Base-by-base conservation (phyloP, 2,797 vertebrate species). In the Tamandua tetradactyla region DNA sequence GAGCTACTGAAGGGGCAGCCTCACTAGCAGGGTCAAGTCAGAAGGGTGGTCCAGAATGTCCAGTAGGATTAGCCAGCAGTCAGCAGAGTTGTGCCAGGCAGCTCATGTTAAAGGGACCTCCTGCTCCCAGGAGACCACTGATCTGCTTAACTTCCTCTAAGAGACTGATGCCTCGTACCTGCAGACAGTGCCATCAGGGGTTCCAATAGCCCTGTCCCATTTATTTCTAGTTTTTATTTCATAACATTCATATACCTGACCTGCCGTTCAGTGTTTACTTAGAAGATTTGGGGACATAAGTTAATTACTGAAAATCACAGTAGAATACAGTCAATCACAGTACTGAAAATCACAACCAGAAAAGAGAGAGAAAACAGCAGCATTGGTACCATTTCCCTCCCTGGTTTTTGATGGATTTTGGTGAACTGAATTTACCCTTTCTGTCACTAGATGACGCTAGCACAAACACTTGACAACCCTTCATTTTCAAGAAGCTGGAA, bases 361-460 rank as follows among this genome's bases (percentile, higher is more conserved):
- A 95, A 78, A 81, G 4, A 55, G 44, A 1, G 30, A 11, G 42
- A 37, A 42, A 27, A 57, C 42, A 68, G 18, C 52, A 52, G 17
- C 37, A 76, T 14, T 2, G 57, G 42, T 47, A 69, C 49, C 15
- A 0, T 72, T 72, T 95, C 42, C 61, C 35, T 68, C 57, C 15
- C 10, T 14, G 27, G 35, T 40, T 42, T 82, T 66, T 49, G 74
- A 80, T 64, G 37, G 17, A 37, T 93, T 87, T 74, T 82, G 80
- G 37, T 47, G 44, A 89, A 4, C 85, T 22, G 44, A 69, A 5
- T 8, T 71, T 69, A 64, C 71, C 7, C 2, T 25, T 90, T 92
- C 42, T 84, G 92, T 80, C 78, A 72, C 78, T 87, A 94, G 85
- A 10, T 83, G 93, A 59, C 2, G 17, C 40, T 78, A 55, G n/a